Evolutionary conservation across 2,113 vertebrate genomes (phyloP), one percentile per base, ranked within the genome.

Genomic region (Tor tambroides): DNA sequence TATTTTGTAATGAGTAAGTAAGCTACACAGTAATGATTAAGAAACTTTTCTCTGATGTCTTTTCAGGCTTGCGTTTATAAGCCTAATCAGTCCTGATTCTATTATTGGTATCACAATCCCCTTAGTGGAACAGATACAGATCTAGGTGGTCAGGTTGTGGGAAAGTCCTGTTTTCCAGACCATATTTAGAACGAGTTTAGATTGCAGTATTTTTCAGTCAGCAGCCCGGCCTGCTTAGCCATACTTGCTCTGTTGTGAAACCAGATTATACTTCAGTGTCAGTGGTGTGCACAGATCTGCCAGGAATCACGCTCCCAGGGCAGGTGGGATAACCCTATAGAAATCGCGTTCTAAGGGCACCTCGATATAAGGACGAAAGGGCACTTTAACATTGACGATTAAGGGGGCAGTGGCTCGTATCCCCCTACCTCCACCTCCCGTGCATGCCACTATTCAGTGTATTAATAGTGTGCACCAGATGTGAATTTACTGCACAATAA

Each of bases 191-290:
- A 28, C 49, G 41, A n/a, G 69, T 76, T 80, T 85, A 46, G 23
- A 63, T 21, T 59, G 46, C 26, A 26, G 2, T 23, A 32, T 85
- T 43, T 41, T 69, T n/a, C 32, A 38, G 28, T 26, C 23, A 65
- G 84, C 56, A 26, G 54, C 72, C 71, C 2, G n/a, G 35, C 32
- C 43, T 77, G 32, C 38, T 84, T 84, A 84, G 56, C 30, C 26
- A 38, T 26, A 10, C 32, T 43, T 61, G 28, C 51, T n/a, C 49
- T 59, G 35, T 82, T 87, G 75, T 87, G 69, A 82, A 82, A 83
- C 28, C 51, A 82, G 79, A 82, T 87, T 87, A 30, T 30, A 80
- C 21, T 86, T 88, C 19, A 85, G 54, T 59, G 54, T 59, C 54
- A 23, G 51, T 2, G 54, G 54, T 2, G 0, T 59, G 2, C 54